Percentiles rank a stretch among this genome's conserved stretches.
Evolutionary conservation across 1,140 invertebrate genomes (phyloP).

Genomic region (Stegodyphus dumicola): DNA sequence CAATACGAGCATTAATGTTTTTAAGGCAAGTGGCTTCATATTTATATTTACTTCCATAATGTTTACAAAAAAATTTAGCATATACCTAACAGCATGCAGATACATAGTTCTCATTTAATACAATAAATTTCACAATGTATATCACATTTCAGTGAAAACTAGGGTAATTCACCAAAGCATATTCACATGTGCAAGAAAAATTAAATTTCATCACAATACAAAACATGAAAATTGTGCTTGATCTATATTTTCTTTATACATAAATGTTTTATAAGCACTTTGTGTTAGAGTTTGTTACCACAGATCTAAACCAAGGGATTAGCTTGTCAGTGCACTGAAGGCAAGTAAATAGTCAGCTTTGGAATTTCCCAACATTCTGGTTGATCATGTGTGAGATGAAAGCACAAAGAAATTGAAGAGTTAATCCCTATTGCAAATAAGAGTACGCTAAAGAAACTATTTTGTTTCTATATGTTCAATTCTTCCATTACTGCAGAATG

Average conservation of each 20-base stretch:
- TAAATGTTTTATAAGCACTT: constrained; percentile 26
- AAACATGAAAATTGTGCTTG: neutral
- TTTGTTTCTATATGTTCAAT: neutral
- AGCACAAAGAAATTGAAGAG: neutral
- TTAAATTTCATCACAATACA: neutral
- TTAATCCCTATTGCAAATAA: neutral
- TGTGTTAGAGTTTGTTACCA: constrained; percentile 4
- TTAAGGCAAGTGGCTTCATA: constrained; percentile 15
- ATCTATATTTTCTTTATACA: neutral
- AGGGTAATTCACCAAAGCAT: neutral
- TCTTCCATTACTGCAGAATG: neutral
- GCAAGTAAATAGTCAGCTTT: neutral
- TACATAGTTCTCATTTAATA: neutral
- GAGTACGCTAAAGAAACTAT: neutral
- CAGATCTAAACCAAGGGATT: constrained; percentile 3
- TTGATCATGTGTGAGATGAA: neutral
- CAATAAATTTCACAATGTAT: neutral
- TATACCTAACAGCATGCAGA: constrained; percentile 12
- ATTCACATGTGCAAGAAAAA: neutral
- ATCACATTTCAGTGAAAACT: neutral
- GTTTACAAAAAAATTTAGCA: neutral
- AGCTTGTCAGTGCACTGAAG: constrained; percentile 1
- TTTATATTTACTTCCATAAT: neutral
- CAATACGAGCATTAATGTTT: neutral
- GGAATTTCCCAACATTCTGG: neutral